Evolutionary conservation across 2,797 vertebrate species (phyloP).

Genomic region (Cuniculus paca): DNA sequence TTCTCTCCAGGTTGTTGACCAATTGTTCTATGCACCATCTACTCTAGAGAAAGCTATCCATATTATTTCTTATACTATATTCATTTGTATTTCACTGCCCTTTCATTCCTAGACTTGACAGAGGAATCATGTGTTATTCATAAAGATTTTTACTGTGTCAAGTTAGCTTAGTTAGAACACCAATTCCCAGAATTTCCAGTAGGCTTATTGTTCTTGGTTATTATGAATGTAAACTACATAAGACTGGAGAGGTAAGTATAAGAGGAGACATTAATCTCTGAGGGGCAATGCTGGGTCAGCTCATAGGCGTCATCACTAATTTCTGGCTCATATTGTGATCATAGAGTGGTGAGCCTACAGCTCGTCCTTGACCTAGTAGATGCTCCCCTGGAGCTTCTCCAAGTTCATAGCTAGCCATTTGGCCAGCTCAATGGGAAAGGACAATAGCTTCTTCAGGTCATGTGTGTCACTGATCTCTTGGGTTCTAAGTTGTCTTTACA

Average conservation of each 20-base stretch:
- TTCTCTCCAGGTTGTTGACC: neutral
- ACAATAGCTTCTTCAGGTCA: neutral
- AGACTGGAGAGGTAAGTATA: neutral
- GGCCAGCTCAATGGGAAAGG: neutral
- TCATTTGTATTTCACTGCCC: neutral
- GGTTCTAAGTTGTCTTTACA: neutral
- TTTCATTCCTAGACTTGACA: neutral
- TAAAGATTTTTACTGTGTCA: neutral
- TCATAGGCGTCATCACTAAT: neutral
- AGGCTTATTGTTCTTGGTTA: neutral
- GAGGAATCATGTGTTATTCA: neutral
- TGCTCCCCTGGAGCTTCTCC: neutral
- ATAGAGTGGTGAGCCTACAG: neutral
- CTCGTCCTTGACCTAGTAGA: neutral
- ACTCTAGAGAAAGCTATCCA: neutral
- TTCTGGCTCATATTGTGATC: neutral
- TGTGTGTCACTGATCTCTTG: neutral
- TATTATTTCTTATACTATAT: neutral
- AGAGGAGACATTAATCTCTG: neutral
- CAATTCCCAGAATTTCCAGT: neutral
- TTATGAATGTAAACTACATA: neutral
- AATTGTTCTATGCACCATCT: neutral
- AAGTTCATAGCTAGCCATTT: neutral
- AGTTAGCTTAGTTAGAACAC: neutral
- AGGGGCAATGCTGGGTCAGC: neutral